Base-by-base conservation (phyloP, 1,140 invertebrate genomes). In the Zaprionus kolodkinae region DNA sequence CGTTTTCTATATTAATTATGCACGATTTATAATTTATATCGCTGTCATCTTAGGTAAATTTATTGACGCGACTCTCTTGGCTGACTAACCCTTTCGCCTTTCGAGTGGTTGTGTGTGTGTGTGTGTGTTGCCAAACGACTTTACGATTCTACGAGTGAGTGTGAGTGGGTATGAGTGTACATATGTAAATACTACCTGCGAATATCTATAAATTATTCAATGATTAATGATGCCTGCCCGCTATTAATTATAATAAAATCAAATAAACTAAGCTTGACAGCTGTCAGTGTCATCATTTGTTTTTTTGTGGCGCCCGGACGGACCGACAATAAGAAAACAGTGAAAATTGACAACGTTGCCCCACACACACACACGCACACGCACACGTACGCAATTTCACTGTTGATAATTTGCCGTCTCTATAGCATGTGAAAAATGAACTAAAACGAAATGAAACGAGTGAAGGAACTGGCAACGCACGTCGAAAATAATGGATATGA, bases 181-280 rank as follows among this genome's bases (percentile, higher is more conserved):
- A 60, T 72, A 72, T 73, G 71, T 73, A 73, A 73, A 82, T 76
- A 76, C 43, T 69, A 83, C 66, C 76, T 61, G 57, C 63, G 63
- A 78, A 72, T 72, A 56, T 71, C 66, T 68, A 87, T 91, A 91
- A 84, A 91, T 91, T 83, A 91, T 84, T 91, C 78, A 91, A 81
- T 91, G 88, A 91, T 91, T 91, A 84, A 91, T 91, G 88, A 76
- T 69, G 69, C 59, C 82, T 79, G 81, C 76, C 74, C 70, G 82
- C 90, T 91, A 91, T 91, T 91, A 91, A 91, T 91, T 91, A 87
- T 91, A 91, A 91, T 91, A 91, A 91, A 89, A 89, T 90, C 86
- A 81, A 89, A 89, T 90, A 89, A 89, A 90, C 81, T 76, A 86
- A 91, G 80, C 76, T 73, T 91, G 88, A 91, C 88, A 91, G 88